Base-by-base conservation (phyloP, 2,888 invertebrate species). In the Graphium colonna region DNA sequence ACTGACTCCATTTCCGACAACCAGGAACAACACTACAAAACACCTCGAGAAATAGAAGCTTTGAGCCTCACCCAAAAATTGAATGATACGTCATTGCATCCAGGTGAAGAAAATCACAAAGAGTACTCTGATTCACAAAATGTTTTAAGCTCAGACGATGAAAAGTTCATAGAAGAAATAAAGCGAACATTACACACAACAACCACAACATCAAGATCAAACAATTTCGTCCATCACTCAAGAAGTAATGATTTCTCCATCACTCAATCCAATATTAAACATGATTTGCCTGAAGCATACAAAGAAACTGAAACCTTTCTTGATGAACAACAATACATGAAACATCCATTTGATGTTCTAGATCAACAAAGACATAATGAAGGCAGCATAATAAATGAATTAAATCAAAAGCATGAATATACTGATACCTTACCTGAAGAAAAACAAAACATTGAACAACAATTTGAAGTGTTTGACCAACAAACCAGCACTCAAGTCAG, bases 1-100 rank as follows among this genome's bases (percentile, higher is more conserved):
- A 54, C 49, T 12, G 17, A 28, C 3, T 38, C 48, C 26, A 45
- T 51, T 12, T 26, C 28, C 44, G 56, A 56, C 15, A 57, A 52
- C 10, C 36, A 7, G 17, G 55, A 55, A 33, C 50, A 53, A 39
- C 43, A 46, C 17, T 55, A 65, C 38, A 68, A 68, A 56, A 68
- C 63, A 31, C 61, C 61, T 13, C 60, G 66, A 41, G 68, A 73
- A 66, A 68, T 68, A 51, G 64, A 73, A 62, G 52, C 65, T 44
- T 53, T 66, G 60, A 62, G 69, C 60, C 31, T 74, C 60, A 60
- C 59, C n/a, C 61, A 57, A 51, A 55, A 56, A 39, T 36, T 16
- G 17, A 55, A 57, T 12, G 26, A 56, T 13, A 26, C 15, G 13
- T 31, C 49, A 12, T 1, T 9, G 2, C n/a, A 12, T 12, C 1